Evolutionary conservation across 2,797 vertebrate genomes (phyloP), one percentile per base, ranked within the genome.

Genomic region (Pipistrellus kuhlii): DNA sequence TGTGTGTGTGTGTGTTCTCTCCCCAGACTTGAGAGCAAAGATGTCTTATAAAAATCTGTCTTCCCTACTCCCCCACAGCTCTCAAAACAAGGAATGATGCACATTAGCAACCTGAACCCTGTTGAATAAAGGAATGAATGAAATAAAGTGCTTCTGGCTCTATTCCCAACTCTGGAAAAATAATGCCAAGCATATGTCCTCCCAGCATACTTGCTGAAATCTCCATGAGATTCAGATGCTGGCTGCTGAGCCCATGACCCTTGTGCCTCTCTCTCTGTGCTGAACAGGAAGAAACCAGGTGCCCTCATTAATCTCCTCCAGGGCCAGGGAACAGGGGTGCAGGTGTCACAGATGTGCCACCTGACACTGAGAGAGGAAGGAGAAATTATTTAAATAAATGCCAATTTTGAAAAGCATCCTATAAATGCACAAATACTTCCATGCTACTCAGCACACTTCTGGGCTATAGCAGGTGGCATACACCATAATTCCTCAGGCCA

Each of bases 131-230:
- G 93, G 80, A 91, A 93, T 95, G 97, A 96, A 95, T 97, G 95
- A 96, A 97, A 93, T 95, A 88, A 95, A 96, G 64, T 88, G 68
- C 75, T 91, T 68, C 55, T 97, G 97, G 96, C 96, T 90, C 71
- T 44, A 32, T 94, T 97, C 97, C 96, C 93, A 78, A 94, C 35
- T 85, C 82, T 88, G 88, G 78, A 89, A 95, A 97, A 97, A 95
- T 92, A 95, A 94, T 92, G 83, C 14, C 69, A 80, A 96, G 93
- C 97, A 97, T 97, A 97, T 97, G 97, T 96, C 95, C 92, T 96
- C 94, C 77, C 96, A 95, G 94, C 90, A 93, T 11, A 92, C 78
- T 95, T 92, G 85, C 93, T 93, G 94, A 95, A 97, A 94, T 3
- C 87, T 90, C 94, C 80, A 69, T 21, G 38, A 96, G 95, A 90